Evolutionary conservation across 2,888 invertebrate species (phyloP).

Genomic region (Caenorhabditis japonica): DNA sequence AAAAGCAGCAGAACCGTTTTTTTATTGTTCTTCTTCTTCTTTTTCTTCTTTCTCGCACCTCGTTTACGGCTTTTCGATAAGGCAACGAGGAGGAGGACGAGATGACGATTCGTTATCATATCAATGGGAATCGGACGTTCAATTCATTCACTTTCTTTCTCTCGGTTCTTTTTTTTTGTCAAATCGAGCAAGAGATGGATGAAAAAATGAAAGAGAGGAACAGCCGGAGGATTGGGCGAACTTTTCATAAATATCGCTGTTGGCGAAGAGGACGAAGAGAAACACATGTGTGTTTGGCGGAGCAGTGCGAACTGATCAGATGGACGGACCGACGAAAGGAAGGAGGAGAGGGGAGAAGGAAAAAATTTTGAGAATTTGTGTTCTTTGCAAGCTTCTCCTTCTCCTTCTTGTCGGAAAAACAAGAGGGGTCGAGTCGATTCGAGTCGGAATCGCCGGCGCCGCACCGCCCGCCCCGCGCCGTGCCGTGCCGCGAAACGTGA

Average conservation of each 20-base stretch:
- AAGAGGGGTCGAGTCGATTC: no score
- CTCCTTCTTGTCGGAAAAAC: no score
- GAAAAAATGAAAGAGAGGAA: not conserved
- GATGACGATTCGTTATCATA: slow-evolving; percentile 9
- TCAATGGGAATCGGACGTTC: not conserved
- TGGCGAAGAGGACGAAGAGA: slow-evolving; percentile 8
- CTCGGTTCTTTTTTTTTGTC: not conserved
- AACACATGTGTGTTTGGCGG: slow-evolving; percentile 25
- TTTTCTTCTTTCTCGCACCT: slow-evolving; percentile 45
- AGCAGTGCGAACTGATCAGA: not conserved
- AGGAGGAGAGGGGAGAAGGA: not conserved
- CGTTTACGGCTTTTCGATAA: slow-evolving; percentile 41
- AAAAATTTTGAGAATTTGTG: slow-evolving; percentile 37
- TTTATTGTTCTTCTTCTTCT: no score
- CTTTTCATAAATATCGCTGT: slow-evolving; percentile 43
- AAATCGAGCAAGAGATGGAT: not conserved
- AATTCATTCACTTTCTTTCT: no score
- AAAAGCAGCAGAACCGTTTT: slow-evolving; percentile 9
- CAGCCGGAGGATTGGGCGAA: slow-evolving; percentile 21
- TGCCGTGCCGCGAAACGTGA: slow-evolving; percentile 13
- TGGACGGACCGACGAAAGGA: not conserved
- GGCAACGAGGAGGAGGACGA: slow-evolving; percentile 3
- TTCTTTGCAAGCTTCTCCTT: no score
- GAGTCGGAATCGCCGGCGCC: no score
- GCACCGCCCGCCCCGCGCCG: not conserved